Conservation (phyloP, 1,140 invertebrate genomes). For the Stenopsyche tienmushanensis region DNA sequence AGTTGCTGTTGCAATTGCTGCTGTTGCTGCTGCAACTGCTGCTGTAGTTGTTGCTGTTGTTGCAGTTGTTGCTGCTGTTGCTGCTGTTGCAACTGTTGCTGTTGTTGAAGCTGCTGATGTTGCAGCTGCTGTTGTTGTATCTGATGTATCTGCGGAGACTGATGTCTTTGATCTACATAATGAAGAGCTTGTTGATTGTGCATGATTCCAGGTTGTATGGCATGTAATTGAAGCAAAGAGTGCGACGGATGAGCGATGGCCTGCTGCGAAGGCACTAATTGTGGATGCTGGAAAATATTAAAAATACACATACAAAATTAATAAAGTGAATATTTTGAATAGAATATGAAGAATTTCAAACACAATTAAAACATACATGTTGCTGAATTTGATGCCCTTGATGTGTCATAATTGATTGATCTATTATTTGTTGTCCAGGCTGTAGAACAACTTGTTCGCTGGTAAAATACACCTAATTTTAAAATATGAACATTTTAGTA, state of each 20-base stretch:
- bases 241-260: slow-evolving; percentile 29
- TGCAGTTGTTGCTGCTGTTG: slow-evolving; percentile 45
- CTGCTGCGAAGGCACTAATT: slow-evolving; percentile 25
- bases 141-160: slow-evolving; percentile 47
- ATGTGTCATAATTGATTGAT: slow-evolving; percentile 55
- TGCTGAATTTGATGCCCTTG: slow-evolving; percentile 52
- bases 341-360: neutral
- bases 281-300: slow-evolving; percentile 35
- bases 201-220: slow-evolving; percentile 22
- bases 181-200: slow-evolving; percentile 48
- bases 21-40: slow-evolving; percentile 43
- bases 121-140: slow-evolving; percentile 34
- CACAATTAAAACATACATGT: slow-evolving; percentile 51
- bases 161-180: slow-evolving; percentile 48
- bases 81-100: slow-evolving; percentile 44
- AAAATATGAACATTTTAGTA: slow-evolving; percentile 1
- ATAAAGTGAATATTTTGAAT: neutral
- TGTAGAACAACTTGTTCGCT: slow-evolving; percentile 58
- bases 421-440: slow-evolving; percentile 56
- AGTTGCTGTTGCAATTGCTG: slow-evolving; percentile 50
- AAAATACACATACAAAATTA: slow-evolving; percentile 1
- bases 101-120: slow-evolving; percentile 50
- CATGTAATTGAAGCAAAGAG: slow-evolving; percentile 30
- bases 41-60: slow-evolving; percentile 44
- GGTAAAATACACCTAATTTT: slow-evolving; percentile 55